Base-by-base conservation (phyloP, 2,797 vertebrate species). In the Platyrinchus mystaceus region DNA sequence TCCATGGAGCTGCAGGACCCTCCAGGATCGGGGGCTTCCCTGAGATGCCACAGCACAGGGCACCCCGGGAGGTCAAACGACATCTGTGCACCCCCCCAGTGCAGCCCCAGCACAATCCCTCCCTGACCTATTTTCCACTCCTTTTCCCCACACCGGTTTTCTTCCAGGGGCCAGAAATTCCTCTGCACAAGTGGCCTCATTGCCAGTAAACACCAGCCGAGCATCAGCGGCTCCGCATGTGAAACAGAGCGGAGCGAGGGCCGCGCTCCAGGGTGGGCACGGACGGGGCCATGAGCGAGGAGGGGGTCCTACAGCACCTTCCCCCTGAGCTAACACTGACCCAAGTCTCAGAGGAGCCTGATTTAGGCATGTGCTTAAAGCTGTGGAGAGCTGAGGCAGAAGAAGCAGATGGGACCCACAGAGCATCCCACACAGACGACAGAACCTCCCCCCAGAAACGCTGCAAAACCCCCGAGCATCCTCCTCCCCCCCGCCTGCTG, bases 381-480 rank as follows among this genome's bases (percentile, higher is more conserved):
- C 27, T 1, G 4, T 0, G 17, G 28, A 10, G 47, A 58, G 3
- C 19, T 0, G 7, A 49, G 56, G 50, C 7, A 3, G 27, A 9
- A 39, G 49, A 44, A 7, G 32, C 27, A 39, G 39, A 8, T 3
- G 0, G 58, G 44, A n/a, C 15, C 6, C 6, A 19, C 24, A 2
- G 39, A 52, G 6, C 41, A 41, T n/a, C 76, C n/a, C 13, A 1
- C 14, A 1, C 0, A 1, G 59, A 3, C 1, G 44, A 7, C 1
- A 21, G 8, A 34, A 81, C 34, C 7, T 39, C 43, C 43, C 0
- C 21, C 27, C 6, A 36, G 30, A 46, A 70, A 55, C 0, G 1
- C 30, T 7, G 10, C 20, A 7, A 21, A 46, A 4, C 17, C 21
- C 30, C 1, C 0, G 49, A 22, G 49, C n/a, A 32, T 39, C 69